A percentile compares a stretch with the other conserved stretches of the same genome.
phyloP scores from a whole-genome alignment of 2,888 invertebrate species.

The Melanostoma mellinum region DNA sequence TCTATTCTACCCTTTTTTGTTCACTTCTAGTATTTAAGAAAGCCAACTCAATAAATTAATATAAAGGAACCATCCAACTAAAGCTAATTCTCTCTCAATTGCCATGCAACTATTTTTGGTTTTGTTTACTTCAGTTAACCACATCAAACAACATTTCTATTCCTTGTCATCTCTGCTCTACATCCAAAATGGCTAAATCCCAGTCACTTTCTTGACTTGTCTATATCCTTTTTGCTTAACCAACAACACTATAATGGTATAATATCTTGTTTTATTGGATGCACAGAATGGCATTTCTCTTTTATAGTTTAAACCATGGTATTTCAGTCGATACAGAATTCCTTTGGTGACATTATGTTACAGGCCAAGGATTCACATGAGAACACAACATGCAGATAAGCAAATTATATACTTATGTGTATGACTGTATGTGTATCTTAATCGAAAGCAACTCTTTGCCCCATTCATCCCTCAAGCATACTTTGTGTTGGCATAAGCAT shows the following conservation, averaged over 20 bases:
- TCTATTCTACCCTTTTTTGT: too few species aligned
- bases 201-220: neutral
- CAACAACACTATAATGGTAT: conserved; percentile 20
- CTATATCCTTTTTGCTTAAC: conserved; percentile 8
- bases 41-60: conserved; percentile 13
- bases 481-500: conserved; percentile 26
- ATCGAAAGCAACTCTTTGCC: neutral
- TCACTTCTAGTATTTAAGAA: neutral
- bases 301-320: conserved; percentile 59
- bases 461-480: neutral
- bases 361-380: conserved; percentile 56
- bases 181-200: neutral
- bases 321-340: conserved; percentile 62
- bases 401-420: conserved; percentile 19
- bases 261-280: conserved; percentile 67
- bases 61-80: conserved; percentile 8
- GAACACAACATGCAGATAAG: conserved; percentile 18
- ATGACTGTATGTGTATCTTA: neutral
- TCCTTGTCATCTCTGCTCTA: conserved; percentile 34
- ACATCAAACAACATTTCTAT: conserved; percentile 61
- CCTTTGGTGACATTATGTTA: conserved; percentile 62
- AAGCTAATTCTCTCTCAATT: conserved; percentile 12
- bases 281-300: conserved; percentile 60
- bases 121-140: conserved; percentile 39
- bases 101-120: conserved; percentile 8